Conservation (phyloP, 2,888 invertebrate genomes). For the Nomada ruficornis region DNA sequence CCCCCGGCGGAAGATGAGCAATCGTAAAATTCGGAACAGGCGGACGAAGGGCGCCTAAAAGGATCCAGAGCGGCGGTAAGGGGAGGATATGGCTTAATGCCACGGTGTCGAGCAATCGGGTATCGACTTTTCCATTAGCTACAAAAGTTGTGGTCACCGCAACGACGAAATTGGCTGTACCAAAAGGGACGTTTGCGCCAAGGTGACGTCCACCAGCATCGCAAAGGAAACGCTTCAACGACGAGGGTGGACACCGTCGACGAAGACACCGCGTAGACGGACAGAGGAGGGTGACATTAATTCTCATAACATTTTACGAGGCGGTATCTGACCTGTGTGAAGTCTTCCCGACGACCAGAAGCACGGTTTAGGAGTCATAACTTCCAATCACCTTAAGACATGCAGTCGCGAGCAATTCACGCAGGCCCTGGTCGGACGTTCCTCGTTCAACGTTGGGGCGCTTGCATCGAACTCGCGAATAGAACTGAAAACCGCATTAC, state of each 20-base stretch:
- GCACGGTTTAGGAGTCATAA: slow-evolving; percentile 83
- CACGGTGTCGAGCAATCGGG: slow-evolving; percentile 77
- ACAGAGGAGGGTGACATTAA: slow-evolving; percentile 79
- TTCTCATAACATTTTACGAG: slow-evolving; percentile 84
- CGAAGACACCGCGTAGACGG: slow-evolving; percentile 57
- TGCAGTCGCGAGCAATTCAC: slow-evolving; percentile 82
- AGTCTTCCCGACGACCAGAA: slow-evolving; percentile 80
- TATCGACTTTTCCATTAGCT: slow-evolving; percentile 83
- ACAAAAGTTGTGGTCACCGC: slow-evolving; percentile 81
- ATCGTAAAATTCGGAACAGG: slow-evolving; percentile 56
- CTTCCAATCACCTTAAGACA: slow-evolving; percentile 84
- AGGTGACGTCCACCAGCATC: slow-evolving; percentile 55
- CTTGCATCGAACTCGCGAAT: background rate
- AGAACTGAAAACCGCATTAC: no score
- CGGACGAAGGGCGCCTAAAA: slow-evolving; percentile 43
- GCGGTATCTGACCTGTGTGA: slow-evolving; percentile 84
- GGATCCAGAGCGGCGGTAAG: slow-evolving; percentile 54
- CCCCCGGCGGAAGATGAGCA: slow-evolving; percentile 29
- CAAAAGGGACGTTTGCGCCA: slow-evolving; percentile 68
- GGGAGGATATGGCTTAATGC: slow-evolving; percentile 68
- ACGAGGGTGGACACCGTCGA: slow-evolving; percentile 51
- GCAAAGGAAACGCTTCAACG: slow-evolving; percentile 53
- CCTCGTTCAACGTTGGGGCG: slow-evolving; percentile 44
- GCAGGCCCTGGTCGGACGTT: slow-evolving; percentile 41
- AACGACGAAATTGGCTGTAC: slow-evolving; percentile 81